Evolutionary conservation across 2,113 vertebrate species (phyloP), one percentile per base, ranked within the genome.

Genomic region (Lophotis ruficrista): DNA sequence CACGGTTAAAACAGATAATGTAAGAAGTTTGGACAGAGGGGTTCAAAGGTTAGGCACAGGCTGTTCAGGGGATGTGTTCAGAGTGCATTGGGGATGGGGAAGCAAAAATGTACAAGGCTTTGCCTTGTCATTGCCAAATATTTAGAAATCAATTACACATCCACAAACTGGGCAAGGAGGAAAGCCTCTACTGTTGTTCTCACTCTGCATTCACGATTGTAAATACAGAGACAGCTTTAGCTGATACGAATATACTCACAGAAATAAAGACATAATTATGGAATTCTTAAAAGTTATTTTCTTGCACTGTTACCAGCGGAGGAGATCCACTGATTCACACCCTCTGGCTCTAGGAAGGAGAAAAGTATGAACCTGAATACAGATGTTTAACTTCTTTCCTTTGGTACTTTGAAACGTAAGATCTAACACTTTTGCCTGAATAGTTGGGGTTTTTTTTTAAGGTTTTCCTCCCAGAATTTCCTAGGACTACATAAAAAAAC

Each of bases 31-130:
- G 93, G 94, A 84, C 51, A 73, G 96, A 93, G 73, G 60, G 60
- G 56, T 95, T 95, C 73, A 70, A 95, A 97, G 96, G 82, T 96
- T 96, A 97, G 94, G 94, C 85, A 93, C 68, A 89, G 95, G 78
- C 81, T 94, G 94, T 95, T 98, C 93, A 97, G 80, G 94, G 2
- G 1, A 81, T 58, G 16, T n/a, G n/a, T n/a, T n/a, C n/a, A n/a
- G 43, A 62, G 35, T 19, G 14, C 19, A 7, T 33, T 73, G 27
- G 6, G 24, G 4, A 2, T 41, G 7, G 13, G 25, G 57, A 72
- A 56, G 21, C 27, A 66, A 91, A 61, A 89, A 75, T 18, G 20
- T 14, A 20, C 12, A 60, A 70, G 60, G 17, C 22, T 33, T 68
- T 57, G 53, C 7, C 23, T 48, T 2, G n/a, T 41, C 14, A 22